A percentile compares a stretch with the other conserved stretches of the same genome.
Evolutionary conservation across 2,113 vertebrate genomes (phyloP).

Genomic region (Corythornis vintsioides): DNA sequence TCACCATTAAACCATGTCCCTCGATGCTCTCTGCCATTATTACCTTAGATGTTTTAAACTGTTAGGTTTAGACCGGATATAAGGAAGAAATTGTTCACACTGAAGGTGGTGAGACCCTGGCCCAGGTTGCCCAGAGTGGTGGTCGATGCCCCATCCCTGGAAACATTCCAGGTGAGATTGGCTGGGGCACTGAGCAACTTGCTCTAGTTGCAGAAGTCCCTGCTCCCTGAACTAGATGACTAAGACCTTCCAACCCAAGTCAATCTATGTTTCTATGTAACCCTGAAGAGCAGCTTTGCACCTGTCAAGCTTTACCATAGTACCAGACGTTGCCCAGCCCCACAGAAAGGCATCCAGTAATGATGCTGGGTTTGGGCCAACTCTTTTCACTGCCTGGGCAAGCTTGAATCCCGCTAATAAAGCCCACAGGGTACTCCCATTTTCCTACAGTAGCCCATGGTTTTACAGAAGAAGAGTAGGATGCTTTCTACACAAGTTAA

Average conservation of each 20-base stretch:
- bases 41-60: not conserved
- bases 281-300: accelerated
- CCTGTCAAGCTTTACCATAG: not conserved
- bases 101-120: not conserved
- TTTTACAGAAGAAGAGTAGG: not conserved
- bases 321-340: not conserved
- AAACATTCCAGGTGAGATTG: not conserved
- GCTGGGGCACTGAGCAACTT: not conserved
- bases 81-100: not conserved
- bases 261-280: not conserved
- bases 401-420: not conserved
- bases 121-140: not conserved
- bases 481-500: not conserved
- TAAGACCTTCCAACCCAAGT: not conserved
- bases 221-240: not conserved
- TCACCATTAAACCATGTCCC: not conserved
- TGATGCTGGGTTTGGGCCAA: not conserved
- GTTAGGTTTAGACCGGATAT: not conserved
- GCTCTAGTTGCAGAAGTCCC: not conserved
- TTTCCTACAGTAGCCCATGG: not conserved
- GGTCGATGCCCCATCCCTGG: not conserved
- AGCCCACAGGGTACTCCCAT: not conserved
- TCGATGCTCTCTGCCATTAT: not conserved
- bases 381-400: not conserved
- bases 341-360: not conserved